Evolutionary conservation across 2,113 vertebrate species (phyloP), one percentile per base, ranked within the genome.

Genomic region (Bubalus kerabau): DNA sequence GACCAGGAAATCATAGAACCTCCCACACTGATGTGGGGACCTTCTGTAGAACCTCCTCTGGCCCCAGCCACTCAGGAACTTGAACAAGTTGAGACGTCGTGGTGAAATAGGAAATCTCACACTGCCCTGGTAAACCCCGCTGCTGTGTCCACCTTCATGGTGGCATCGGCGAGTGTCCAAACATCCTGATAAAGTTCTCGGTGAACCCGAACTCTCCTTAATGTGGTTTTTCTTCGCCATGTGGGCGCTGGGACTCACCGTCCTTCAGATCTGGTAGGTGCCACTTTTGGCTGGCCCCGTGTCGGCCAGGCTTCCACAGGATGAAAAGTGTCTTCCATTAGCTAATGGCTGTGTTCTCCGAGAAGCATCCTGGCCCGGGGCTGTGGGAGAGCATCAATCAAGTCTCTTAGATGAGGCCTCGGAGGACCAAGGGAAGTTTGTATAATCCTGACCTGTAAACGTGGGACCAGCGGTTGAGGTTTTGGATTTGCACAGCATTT

Each of bases 301-400:
- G 90, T 81, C 7, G 0, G 67, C 94, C 94, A 86, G 96, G 94
- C 96, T 97, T 97, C 98, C 97, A 96, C 87, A 76, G 97, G 87
- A 96, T 98, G 98, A 98, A 98, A 97, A 99, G 98, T 98, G 97
- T 97, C 90, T 71, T 98, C 98, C 93, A 52, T 97, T 98, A 98
- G 98, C 98, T 98, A 97, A 94, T 12, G 97, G 97, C 97, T 84
- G 81, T 96, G 94, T 93, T 94, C 98, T 98, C 87, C 48, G 36
- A 80, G 98, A 95, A 54, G 67, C 98, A 13, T 78, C 91, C 97
- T 97, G 98, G 94, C 98, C 97, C 36, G 60, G 80, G 98, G 88
- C 97, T 98, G 88, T 93, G 83, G 92, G 76, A 95, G 97, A 83
- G 24, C 97, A 98, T 98, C 98, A 99, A 98, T 98, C 98, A 98